Evolutionary conservation across 1,140 invertebrate species (phyloP).

Genomic region (Ptiloglossa arizonensis): DNA sequence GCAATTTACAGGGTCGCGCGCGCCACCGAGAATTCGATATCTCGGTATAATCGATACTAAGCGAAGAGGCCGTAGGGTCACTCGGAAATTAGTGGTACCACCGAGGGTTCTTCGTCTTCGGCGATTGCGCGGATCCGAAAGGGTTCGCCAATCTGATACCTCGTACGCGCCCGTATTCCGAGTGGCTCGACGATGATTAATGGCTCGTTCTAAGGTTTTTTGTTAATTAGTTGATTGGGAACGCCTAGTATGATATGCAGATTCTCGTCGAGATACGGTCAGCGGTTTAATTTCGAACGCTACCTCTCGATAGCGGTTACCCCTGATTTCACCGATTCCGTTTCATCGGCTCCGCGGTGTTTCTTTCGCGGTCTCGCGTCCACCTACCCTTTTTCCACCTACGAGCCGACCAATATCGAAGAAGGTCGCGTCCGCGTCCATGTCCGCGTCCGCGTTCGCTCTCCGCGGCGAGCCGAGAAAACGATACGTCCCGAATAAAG

Average conservation of each 20-base stretch:
- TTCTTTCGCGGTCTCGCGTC: slow-evolving; percentile 9
- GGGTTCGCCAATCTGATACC: slow-evolving; percentile 76
- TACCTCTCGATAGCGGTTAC: slow-evolving; percentile 50
- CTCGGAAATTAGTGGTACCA: slow-evolving; percentile 69
- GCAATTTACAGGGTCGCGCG: slow-evolving; percentile 25
- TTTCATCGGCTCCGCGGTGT: slow-evolving; percentile 53
- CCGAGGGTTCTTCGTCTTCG: slow-evolving; percentile 54
- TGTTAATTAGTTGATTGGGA: slow-evolving; percentile 80
- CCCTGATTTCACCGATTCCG: slow-evolving; percentile 50
- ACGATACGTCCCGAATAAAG: slow-evolving; percentile 27
- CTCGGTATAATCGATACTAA: slow-evolving; percentile 27
- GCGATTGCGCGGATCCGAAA: slow-evolving; percentile 64
- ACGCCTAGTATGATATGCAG: slow-evolving; percentile 79
- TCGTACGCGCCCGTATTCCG: slow-evolving; percentile 67
- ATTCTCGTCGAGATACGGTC: slow-evolving; percentile 69
- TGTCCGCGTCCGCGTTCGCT: too few species aligned
- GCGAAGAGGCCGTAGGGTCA: slow-evolving; percentile 49
- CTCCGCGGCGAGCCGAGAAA: slow-evolving; percentile 11
- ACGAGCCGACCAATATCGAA: slow-evolving; percentile 26
- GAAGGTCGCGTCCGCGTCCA: slow-evolving; percentile 1
- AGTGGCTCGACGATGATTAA: slow-evolving; percentile 76
- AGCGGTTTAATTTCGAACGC: slow-evolving; percentile 64
- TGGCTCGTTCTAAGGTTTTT: slow-evolving; percentile 75
- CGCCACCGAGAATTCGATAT: slow-evolving; percentile 35
- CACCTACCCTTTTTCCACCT: not conserved